phyloP scores from a whole-genome alignment of 2,113 vertebrate species.

The Hepsetus odoe region DNA sequence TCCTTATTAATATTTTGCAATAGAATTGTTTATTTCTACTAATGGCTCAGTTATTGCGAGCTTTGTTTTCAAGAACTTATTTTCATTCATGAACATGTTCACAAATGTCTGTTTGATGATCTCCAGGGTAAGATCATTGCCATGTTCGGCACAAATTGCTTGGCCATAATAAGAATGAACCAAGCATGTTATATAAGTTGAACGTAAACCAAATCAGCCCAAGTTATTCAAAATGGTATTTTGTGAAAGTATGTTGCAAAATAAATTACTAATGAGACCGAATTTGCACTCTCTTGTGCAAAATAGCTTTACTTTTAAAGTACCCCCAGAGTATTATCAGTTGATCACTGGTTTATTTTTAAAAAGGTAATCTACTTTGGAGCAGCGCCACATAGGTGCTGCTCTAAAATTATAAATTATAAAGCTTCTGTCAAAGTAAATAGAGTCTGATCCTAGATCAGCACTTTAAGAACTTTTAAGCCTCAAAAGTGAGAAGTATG shows the following conservation, averaged over 20 bases:
- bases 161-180: not conserved
- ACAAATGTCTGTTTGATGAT: not conserved
- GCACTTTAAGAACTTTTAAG: too few species aligned
- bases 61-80: not conserved
- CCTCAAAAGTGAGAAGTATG: too few species aligned
- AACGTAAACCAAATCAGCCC: not conserved
- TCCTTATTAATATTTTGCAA: not conserved
- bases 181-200: not conserved
- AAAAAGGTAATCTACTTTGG: too few species aligned
- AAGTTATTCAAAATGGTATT: not conserved
- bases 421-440: too few species aligned
- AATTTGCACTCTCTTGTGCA: not conserved
- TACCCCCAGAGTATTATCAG: too few species aligned
- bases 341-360: too few species aligned
- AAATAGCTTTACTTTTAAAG: not conserved
- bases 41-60: constrained; percentile 7
- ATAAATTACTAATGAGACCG: not conserved
- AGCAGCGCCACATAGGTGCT: too few species aligned
- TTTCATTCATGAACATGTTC: not conserved
- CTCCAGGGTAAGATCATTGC: constrained; percentile 8
- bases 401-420: too few species aligned
- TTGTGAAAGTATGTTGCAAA: not conserved
- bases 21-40: constrained; percentile 2
- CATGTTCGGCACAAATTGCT: not conserved
- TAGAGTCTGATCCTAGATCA: too few species aligned